Percentiles rank a stretch among this genome's conserved stretches.
phyloP scores from a whole-genome alignment of 2,113 vertebrate species.

The Choloepus hoffmanni region DNA sequence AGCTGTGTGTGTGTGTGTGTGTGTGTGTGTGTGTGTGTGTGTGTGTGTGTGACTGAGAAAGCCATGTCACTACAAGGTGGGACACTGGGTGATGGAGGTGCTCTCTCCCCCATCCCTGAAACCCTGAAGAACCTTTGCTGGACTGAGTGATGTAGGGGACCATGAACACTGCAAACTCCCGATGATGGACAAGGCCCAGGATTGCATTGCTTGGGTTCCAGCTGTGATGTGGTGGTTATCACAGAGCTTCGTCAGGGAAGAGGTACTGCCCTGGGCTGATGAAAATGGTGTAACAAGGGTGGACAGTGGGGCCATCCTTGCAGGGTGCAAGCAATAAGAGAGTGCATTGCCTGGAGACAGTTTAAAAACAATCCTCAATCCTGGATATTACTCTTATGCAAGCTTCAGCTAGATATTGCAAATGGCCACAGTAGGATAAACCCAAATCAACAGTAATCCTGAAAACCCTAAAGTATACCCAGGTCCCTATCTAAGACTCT shows the following conservation, averaged over 20 bases:
- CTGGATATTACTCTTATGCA: no score
- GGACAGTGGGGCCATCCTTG: not conserved
- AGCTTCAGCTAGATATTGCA: no score
- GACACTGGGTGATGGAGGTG: not conserved
- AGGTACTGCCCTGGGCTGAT: no score
- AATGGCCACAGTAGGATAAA: no score
- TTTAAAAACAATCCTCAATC: not conserved
- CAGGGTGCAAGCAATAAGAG: not conserved
- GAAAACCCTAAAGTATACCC: no score
- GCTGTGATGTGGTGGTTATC: not conserved
- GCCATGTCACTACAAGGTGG: not conserved
- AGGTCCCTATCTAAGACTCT: no score
- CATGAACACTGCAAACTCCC: not conserved
- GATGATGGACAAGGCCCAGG: not conserved
- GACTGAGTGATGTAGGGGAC: not conserved
- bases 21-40: not conserved
- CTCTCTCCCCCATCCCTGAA: fast-evolving
- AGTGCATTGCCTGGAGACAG: not conserved
- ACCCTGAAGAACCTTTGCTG: not conserved
- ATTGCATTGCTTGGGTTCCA: not conserved
- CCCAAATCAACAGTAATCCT: no score
- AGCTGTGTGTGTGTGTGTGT: not conserved
- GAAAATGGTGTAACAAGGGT: not conserved
- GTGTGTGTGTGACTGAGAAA: not conserved
- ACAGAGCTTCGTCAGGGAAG: not conserved